phyloP scores from a whole-genome alignment of 2,113 vertebrate genomes.

The Odocoileus hemionus region DNA sequence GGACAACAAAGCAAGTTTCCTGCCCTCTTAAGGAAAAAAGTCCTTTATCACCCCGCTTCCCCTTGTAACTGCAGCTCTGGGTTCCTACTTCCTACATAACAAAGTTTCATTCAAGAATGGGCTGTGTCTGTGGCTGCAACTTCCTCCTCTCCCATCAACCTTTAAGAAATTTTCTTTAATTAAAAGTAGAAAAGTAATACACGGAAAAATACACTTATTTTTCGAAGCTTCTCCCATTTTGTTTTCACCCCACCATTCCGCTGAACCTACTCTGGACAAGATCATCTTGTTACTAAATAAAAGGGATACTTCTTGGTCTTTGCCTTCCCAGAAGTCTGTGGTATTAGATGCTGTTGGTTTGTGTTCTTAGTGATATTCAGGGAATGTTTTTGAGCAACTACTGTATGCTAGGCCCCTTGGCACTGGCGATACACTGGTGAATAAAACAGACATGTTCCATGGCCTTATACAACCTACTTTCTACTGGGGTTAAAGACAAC shows the following conservation, averaged over 20 bases:
- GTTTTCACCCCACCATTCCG: background rate
- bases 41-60: background rate
- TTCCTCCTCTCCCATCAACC: background rate
- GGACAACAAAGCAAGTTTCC: conserved; percentile 11
- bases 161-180: background rate
- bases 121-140: background rate
- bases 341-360: background rate
- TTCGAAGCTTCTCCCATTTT: background rate
- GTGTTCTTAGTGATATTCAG: background rate
- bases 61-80: background rate
- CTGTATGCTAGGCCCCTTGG: background rate
- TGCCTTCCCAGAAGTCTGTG: background rate
- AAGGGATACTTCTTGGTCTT: background rate
- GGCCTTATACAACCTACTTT: background rate
- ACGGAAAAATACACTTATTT: background rate
- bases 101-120: background rate
- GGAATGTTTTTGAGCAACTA: background rate
- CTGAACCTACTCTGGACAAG: background rate
- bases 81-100: background rate
- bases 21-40: background rate
- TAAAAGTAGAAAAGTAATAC: background rate
- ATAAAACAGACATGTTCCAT: background rate
- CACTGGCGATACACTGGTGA: background rate
- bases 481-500: background rate
- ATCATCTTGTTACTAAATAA: background rate